Evolutionary conservation across 2,797 vertebrate genomes (phyloP).

Genomic region (Orientallactaga sibirica): DNA sequence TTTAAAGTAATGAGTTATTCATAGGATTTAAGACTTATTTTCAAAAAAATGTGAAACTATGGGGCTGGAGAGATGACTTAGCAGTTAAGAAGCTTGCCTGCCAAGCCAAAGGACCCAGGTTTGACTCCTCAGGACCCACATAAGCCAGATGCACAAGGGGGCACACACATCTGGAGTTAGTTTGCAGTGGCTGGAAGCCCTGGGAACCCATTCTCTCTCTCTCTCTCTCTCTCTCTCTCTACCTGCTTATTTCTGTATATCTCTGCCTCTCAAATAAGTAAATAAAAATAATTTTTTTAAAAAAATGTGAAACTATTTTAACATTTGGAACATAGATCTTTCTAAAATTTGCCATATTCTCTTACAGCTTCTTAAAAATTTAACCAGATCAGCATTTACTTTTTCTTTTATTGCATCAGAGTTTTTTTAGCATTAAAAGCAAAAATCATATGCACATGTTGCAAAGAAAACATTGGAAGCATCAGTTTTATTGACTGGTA

Average conservation of each 20-base stretch:
- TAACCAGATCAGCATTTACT: not conserved
- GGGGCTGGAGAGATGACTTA: too few relatives aligned
- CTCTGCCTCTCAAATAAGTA: too few relatives aligned
- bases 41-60: not conserved
- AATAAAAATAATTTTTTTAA: too few relatives aligned
- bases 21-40: not conserved
- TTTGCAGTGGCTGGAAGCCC: too few relatives aligned
- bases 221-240: too few relatives aligned
- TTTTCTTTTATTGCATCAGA: slow-evolving; percentile 17
- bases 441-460: not conserved
- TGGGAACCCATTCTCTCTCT: too few relatives aligned
- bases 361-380: slow-evolving; percentile 52
- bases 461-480: not conserved
- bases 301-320: not conserved
- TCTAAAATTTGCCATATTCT: not conserved
- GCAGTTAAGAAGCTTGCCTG: too few relatives aligned
- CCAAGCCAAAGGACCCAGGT: too few relatives aligned
- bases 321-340: not conserved
- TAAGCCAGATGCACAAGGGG: too few relatives aligned
- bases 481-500: not conserved
- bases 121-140: too few relatives aligned
- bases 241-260: too few relatives aligned
- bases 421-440: slow-evolving; percentile 47
- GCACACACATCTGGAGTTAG: too few relatives aligned
- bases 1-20: not conserved